These are phyloP conservation scores for Myiopsitta monachus DNA, from an alignment of 2,113 vertebrate genomes.

Conservation along the genomic window DNA sequence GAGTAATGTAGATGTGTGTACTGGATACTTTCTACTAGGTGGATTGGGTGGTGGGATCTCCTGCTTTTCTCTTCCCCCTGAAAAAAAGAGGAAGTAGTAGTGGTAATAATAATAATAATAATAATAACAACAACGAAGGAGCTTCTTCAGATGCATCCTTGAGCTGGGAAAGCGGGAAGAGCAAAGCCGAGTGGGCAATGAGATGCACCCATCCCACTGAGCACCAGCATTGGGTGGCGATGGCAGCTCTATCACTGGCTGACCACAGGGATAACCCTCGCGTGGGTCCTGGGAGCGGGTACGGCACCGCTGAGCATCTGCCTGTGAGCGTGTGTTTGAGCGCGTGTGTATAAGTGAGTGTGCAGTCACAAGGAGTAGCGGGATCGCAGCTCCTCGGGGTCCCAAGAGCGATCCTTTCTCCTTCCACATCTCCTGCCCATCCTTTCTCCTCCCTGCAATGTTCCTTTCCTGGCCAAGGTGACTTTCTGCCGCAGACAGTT, in stretches of 20 bases:
- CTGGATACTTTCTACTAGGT: background rate
- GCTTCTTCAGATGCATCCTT: background rate
- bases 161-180: background rate
- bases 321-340: rapidly evolving
- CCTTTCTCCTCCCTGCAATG: background rate
- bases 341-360: background rate
- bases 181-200: background rate
- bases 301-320: rapidly evolving
- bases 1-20: background rate
- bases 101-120: background rate
- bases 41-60: background rate
- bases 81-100: background rate
- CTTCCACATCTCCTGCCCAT: background rate
- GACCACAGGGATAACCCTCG: background rate
- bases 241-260: background rate
- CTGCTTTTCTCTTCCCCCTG: rapidly evolving
- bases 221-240: background rate
- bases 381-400: background rate
- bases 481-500: background rate
- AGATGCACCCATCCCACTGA: background rate
- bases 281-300: background rate
- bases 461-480: background rate
- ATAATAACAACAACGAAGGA: background rate
- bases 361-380: background rate
- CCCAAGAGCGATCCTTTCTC: background rate